Base-by-base conservation (phyloP, 2,113 vertebrate genomes). In the Nothobranchius kuhntae region DNA sequence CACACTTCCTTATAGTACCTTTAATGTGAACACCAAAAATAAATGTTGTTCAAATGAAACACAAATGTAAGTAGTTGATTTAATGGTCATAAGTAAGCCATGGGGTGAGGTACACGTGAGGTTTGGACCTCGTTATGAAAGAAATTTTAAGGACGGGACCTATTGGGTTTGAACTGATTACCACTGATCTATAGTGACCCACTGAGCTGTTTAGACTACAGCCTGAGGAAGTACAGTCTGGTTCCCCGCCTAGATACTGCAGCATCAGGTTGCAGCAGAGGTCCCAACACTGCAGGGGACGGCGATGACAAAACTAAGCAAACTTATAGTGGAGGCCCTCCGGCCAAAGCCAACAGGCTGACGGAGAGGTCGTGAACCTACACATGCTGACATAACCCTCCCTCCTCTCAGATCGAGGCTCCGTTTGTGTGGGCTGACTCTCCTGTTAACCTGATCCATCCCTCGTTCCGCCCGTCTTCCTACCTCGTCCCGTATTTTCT, bases 401-500 rank as follows among this genome's bases (percentile, higher is more conserved):
- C 53, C 71, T 78, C 65, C 48, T 60, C 76, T 84, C 73, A 55
- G 68, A 76, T 86, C 6, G 47, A 67, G 77, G 62, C 55, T 81
- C 74, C 38, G 82, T 86, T 83, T 90, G 87, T 89, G 88, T 91
- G 91, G 89, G 85, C 90, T 73, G 80, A 84, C 79, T 81, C 82
- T 81, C 57, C 75, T 52, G 81, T 89, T 80, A 90, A 89, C 81
- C 86, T 81, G 81, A 89, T 89, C 88, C 73, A 78, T 86, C 83
- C 82, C 82, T 87, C 42, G 84, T 82, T 86, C 73, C 73, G 73
- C 78, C 82, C 85, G 74, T 85, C 85, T 87, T 87, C 83, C 87
- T 87, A 87, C 77, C 13, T 69, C 71, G 65, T 91, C 86, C 88
- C 81, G 80, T 87, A 87, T 91, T 93, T 89, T 87, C 85, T 87